Conservation (phyloP, 37 sponge, comb jelly and placozoan species). For the Agelas oroides region DNA sequence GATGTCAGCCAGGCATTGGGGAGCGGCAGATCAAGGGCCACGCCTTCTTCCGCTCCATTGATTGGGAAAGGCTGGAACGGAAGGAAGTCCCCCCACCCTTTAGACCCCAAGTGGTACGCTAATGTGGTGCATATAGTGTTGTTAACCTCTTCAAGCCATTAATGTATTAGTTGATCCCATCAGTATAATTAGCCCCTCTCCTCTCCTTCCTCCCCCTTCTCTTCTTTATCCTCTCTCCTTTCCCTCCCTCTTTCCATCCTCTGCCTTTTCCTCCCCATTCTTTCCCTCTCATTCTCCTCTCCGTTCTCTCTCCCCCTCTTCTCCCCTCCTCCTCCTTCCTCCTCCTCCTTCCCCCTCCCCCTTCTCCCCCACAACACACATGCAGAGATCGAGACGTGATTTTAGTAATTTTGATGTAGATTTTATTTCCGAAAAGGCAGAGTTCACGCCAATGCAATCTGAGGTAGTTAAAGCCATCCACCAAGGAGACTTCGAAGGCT, state of each 20-base stretch:
- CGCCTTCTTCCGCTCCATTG: constrained; percentile 91
- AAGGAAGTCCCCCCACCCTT: constrained; percentile 87
- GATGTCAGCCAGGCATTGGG: constrained; percentile 89
- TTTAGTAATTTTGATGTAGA: constrained; percentile 92
- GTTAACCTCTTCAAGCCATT: too few relatives aligned
- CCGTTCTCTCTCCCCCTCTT: too few relatives aligned
- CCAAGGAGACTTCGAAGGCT: constrained; percentile 87
- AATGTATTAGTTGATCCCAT: too few relatives aligned
- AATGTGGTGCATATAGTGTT: constrained; percentile 2
- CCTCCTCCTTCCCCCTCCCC: too few relatives aligned
- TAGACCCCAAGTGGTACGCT: constrained; percentile 92
- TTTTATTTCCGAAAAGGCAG: constrained; percentile 78
- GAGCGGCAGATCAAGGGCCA: constrained; percentile 89
- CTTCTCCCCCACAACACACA: too few relatives aligned
- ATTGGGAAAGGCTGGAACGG: constrained; percentile 90
- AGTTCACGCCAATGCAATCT: constrained; percentile 69
- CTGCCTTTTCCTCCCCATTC: too few relatives aligned
- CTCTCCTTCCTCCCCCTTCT: background rate
- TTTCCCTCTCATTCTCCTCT: too few relatives aligned
- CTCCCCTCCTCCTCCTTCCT: too few relatives aligned
- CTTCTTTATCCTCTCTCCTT: too few relatives aligned
- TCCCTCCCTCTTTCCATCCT: too few relatives aligned
- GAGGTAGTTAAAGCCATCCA: constrained; percentile 48
- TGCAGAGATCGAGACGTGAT: constrained; percentile 84
- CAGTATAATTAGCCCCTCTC: background rate